Evolutionary conservation across 1,140 invertebrate genomes (phyloP).

Genomic region (Drosophila baimaii): DNA sequence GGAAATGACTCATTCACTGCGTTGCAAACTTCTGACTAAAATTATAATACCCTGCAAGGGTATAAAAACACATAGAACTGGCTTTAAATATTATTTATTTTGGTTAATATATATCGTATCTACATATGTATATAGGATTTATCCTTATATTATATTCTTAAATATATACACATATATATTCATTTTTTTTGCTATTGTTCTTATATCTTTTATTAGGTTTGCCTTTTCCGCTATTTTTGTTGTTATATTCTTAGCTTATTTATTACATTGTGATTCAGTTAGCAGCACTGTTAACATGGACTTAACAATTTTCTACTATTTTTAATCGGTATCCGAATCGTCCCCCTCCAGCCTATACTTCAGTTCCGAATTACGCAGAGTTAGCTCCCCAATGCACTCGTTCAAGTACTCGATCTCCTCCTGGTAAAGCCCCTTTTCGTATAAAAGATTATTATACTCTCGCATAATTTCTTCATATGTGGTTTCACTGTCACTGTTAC

Average conservation of each 20-base stretch:
- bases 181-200: background rate
- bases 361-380: conserved; percentile 11
- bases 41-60: too few relatives aligned
- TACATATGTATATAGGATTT: background rate
- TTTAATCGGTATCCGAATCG: conserved; percentile 20
- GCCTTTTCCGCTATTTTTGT: conserved; percentile 5
- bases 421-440: conserved; percentile 53
- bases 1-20: too few relatives aligned
- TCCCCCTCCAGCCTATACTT: background rate
- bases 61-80: background rate
- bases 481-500: background rate
- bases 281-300: conserved; percentile 4
- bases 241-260: too few relatives aligned
- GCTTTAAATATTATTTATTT: background rate
- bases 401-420: conserved; percentile 60
- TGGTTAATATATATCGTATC: background rate
- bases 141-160: too few relatives aligned
- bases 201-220: background rate
- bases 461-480: conserved; percentile 10
- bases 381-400: conserved; percentile 18
- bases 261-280: background rate
- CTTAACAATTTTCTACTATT: background rate
- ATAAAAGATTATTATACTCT: conserved; percentile 56
- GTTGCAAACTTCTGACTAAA: too few relatives aligned
- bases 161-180: background rate